Percentiles rank a stretch among this genome's conserved stretches.
Conservation (phyloP, 2,113 vertebrate genomes). For the Bombycilla garrulus region DNA sequence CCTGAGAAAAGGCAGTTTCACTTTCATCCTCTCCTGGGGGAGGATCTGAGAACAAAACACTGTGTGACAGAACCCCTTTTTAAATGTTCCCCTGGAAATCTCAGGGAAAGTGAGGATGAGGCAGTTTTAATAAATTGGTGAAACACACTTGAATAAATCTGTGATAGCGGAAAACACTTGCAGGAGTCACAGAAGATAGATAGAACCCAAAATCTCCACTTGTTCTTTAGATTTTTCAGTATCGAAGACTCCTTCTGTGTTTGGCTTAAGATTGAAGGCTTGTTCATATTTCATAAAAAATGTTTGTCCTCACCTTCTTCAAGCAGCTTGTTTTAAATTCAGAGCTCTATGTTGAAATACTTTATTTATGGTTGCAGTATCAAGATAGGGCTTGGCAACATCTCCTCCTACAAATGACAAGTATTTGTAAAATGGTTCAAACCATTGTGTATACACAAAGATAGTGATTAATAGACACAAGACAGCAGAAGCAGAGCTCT, state of each 20-base stretch:
- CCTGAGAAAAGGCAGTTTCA: neutral
- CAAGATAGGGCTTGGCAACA: slow-evolving; percentile 30
- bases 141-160: neutral
- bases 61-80: neutral
- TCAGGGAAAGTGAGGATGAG: neutral
- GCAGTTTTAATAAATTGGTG: neutral
- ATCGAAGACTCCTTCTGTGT: neutral
- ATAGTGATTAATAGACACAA: slow-evolving; percentile 32
- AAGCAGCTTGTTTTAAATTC: slow-evolving; percentile 33
- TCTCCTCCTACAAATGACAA: slow-evolving; percentile 37
- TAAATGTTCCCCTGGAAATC: neutral
- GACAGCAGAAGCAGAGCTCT: slow-evolving; percentile 29
- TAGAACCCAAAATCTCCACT: neutral
- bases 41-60: neutral
- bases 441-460: slow-evolving; percentile 3
- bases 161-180: neutral
- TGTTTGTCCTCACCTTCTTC: neutral
- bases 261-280: neutral
- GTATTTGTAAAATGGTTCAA: slow-evolving; percentile 59
- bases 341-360: neutral
- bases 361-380: slow-evolving; percentile 11
- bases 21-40: neutral
- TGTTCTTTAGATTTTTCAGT: neutral
- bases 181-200: neutral
- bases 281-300: neutral